These are phyloP conservation scores for Capreolus pygargus DNA, from an alignment of 2,113 vertebrate species.

Conservation along the genomic window DNA sequence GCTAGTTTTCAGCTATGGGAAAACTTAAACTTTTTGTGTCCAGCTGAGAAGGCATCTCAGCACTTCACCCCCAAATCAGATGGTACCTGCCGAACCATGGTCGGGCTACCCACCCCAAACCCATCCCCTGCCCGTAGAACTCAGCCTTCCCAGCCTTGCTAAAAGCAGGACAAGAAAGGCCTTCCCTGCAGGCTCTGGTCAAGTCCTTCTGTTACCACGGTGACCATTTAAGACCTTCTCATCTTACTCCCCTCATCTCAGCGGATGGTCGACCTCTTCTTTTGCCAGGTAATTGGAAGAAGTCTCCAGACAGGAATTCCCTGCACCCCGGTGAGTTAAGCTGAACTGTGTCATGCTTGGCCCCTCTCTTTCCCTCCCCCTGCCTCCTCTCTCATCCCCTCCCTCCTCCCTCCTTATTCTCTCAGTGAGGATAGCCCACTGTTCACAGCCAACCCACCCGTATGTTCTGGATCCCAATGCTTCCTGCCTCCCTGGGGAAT, in stretches of 20 bases:
- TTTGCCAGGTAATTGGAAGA: background rate
- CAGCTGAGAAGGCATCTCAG: background rate
- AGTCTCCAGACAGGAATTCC: background rate
- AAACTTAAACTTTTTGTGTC: background rate
- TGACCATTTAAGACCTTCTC: background rate
- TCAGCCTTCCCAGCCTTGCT: background rate
- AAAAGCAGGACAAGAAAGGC: background rate
- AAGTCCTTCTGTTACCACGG: background rate
- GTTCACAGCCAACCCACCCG: background rate
- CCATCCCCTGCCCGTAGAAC: rapidly evolving
- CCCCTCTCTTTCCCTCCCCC: no score
- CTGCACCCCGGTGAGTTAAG: background rate
- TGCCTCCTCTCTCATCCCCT: background rate
- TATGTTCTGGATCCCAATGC: background rate
- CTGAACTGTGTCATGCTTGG: background rate
- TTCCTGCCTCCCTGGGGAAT: background rate
- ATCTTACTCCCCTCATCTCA: background rate
- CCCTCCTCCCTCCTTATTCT: background rate
- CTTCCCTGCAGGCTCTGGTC: background rate
- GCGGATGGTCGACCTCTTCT: background rate
- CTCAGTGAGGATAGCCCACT: background rate
- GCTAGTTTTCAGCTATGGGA: background rate
- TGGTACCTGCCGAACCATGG: background rate
- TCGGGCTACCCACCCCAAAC: rapidly evolving
- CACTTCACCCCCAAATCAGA: background rate